These are phyloP conservation scores for Platycheirus albimanus DNA, from an alignment of 2,888 invertebrate species.

Conservation along the genomic window DNA sequence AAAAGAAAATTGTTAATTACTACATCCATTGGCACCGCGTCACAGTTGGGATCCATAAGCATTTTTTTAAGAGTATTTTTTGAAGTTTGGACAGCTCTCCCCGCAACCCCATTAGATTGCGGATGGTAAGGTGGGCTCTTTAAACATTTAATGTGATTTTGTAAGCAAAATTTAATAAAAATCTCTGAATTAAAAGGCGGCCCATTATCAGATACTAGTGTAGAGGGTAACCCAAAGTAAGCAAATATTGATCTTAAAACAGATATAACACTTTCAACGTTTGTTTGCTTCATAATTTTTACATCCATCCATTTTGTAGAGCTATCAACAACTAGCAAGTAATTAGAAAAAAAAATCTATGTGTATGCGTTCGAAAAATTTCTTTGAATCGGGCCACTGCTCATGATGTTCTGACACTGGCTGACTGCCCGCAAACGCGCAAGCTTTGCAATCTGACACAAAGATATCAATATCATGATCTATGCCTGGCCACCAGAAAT, in stretches of 20 bases:
- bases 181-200: conserved; percentile 1
- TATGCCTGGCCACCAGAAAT: conserved; percentile 18
- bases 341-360: conserved; percentile 15
- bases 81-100: no score
- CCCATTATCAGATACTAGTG: conserved; percentile 3
- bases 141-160: background rate
- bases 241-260: background rate
- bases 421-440: background rate
- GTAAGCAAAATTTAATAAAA: conserved; percentile 1
- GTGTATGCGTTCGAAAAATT: conserved; percentile 6
- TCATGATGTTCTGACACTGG: background rate
- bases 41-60: no score
- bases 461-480: conserved; percentile 8
- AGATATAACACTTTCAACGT: conserved; percentile 1
- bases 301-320: conserved; percentile 8
- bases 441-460: background rate
- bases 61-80: no score
- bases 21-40: background rate
- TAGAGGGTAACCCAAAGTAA: conserved; percentile 6
- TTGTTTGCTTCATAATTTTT: conserved; percentile 5
- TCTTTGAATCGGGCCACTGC: conserved; percentile 4
- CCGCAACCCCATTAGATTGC: no score
- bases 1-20: conserved; percentile 26
- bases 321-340: background rate
- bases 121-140: no score